Percentiles rank a stretch among this genome's conserved stretches.
Evolutionary conservation across 2,888 invertebrate species (phyloP).

Genomic region (Pachliopta kotzebuea): DNA sequence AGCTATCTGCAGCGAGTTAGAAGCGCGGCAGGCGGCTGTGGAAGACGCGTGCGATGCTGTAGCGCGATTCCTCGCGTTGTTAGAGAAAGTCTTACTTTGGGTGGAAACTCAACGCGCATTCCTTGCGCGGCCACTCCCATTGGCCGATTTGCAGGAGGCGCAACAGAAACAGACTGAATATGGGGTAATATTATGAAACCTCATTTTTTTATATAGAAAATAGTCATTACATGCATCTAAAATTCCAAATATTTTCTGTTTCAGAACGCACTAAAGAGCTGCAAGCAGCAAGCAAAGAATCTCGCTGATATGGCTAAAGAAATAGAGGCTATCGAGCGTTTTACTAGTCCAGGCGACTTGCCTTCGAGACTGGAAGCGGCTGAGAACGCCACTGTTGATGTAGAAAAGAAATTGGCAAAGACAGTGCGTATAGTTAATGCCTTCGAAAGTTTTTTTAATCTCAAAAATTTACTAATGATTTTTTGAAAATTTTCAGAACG

Average conservation of each 20-base stretch:
- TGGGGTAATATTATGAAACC: constrained; percentile 78
- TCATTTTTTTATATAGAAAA: background rate
- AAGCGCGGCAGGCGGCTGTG: constrained; percentile 90
- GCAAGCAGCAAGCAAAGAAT: constrained; percentile 92
- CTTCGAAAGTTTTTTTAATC: background rate
- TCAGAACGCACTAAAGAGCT: constrained; percentile 92
- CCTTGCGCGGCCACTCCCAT: constrained; percentile 87
- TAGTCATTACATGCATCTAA: background rate
- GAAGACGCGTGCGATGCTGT: constrained; percentile 94
- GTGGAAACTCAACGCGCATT: constrained; percentile 90
- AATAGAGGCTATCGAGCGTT: constrained; percentile 90
- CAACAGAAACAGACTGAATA: constrained; percentile 93
- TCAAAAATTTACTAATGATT: background rate
- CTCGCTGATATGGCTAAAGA: constrained; percentile 95
- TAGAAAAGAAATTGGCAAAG: constrained; percentile 91
- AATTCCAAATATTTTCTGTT: constrained; percentile 42
- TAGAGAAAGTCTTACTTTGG: constrained; percentile 91
- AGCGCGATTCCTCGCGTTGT: constrained; percentile 90
- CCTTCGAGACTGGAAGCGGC: constrained; percentile 92
- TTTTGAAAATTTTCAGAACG: constrained; percentile 82
- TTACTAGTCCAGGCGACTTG: constrained; percentile 91
- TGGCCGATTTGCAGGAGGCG: constrained; percentile 89
- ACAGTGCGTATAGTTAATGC: constrained; percentile 82
- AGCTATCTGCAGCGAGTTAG: constrained; percentile 88
- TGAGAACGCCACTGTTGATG: constrained; percentile 91